Evolutionary conservation across 2,113 vertebrate genomes (phyloP).

Genomic region (Romanogobio albipinnatus): DNA sequence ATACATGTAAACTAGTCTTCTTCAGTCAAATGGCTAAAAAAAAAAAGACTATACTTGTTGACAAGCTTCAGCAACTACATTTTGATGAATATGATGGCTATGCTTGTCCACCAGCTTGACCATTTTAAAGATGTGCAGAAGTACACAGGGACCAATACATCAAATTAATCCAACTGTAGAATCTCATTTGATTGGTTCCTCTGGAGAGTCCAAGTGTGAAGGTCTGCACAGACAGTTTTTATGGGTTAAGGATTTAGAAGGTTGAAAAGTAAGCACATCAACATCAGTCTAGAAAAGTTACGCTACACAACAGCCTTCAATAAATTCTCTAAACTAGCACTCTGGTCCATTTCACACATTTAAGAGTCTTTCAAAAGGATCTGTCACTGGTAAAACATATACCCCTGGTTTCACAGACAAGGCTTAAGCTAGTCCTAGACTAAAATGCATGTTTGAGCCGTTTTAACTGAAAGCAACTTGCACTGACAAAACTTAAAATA

Average conservation of each 20-base stretch:
- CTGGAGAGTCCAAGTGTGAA: neutral
- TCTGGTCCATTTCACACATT: neutral
- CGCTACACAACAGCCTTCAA: neutral
- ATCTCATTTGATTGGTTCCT: neutral
- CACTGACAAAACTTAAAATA: too few species aligned
- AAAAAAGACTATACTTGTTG: neutral
- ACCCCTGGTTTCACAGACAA: too few species aligned
- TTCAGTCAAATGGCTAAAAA: neutral
- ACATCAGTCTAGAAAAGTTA: neutral
- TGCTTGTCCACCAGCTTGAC: neutral
- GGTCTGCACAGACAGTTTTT: neutral
- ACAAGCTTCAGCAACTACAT: neutral
- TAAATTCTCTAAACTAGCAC: neutral
- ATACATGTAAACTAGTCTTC: neutral
- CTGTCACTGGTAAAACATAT: neutral
- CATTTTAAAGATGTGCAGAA: constrained; percentile 2
- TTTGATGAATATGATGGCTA: neutral
- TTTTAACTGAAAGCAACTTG: too few species aligned
- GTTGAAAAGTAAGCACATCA: neutral
- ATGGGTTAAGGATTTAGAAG: neutral
- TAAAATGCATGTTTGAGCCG: too few species aligned
- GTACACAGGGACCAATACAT: neutral
- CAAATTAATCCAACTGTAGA: neutral
- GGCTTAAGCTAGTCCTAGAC: too few species aligned
- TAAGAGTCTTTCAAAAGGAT: neutral